Evolutionary conservation across 2,113 vertebrate genomes (phyloP).

Genomic region (Irena cyanogastra): DNA sequence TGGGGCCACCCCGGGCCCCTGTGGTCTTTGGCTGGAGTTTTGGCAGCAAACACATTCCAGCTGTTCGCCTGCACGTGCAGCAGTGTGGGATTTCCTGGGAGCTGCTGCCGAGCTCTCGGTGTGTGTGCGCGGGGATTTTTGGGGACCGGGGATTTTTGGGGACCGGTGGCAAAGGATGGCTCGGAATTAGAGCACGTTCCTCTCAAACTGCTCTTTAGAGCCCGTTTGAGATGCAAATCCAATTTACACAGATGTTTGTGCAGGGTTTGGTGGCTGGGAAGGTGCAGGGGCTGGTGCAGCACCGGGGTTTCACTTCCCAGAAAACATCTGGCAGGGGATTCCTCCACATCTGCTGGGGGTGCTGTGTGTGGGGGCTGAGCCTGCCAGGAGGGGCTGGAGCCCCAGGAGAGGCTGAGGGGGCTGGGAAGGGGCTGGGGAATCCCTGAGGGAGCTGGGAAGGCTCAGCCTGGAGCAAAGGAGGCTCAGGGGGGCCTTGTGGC

Average conservation of each 20-base stretch:
- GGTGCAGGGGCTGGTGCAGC: background rate
- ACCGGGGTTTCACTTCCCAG: fast-evolving
- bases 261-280: background rate
- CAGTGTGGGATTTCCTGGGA: background rate
- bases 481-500: background rate
- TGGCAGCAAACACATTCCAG: fast-evolving
- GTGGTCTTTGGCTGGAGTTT: fast-evolving
- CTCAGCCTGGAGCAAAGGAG: background rate
- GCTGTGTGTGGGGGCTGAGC: background rate
- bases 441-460: background rate
- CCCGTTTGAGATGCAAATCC: background rate
- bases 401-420: background rate
- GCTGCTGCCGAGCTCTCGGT: background rate
- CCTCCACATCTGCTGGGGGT: background rate
- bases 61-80: too few relatives aligned
- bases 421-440: too few relatives aligned
- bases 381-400: background rate
- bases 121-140: background rate
- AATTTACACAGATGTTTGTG: fast-evolving
- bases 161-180: background rate
- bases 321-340: background rate
- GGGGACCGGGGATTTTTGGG: too few relatives aligned
- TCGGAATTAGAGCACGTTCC: background rate
- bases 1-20: fast-evolving
- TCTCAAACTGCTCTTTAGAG: background rate